Evolutionary conservation across 2,888 invertebrate species (phyloP), one percentile per base, ranked within the genome.

Genomic region (Sphinx pinastri): DNA sequence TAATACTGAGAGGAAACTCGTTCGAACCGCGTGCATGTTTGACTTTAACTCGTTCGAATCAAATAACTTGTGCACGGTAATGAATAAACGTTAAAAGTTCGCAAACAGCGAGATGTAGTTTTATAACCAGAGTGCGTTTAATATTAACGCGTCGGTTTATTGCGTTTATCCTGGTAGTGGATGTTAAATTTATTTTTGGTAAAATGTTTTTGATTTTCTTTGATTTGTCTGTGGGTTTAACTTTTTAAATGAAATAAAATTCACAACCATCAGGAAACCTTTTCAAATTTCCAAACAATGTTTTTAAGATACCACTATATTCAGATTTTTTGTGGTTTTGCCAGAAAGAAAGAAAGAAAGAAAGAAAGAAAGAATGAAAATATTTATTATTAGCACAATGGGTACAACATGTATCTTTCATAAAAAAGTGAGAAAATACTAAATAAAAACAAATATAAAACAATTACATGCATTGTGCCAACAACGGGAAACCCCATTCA

Each of bases 1-100:
- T 16, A 54, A 14, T 14, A 19, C 55, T 10, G 19, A 55, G 55
- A 55, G 55, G 4, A n/a, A 69, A 63, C 45, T 63, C 51, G 58
- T 68, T n/a, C 52, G 59, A 8, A 60, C n/a, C 38, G 47, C 68
- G 52, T 31, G 72, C 71, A 72, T 74, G 67, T 75, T 78, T 74
- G 68, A 70, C 71, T 47, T 47, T 67, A 54, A 19, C 67, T 63
- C 70, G 63, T 75, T 72, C 57, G 75, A 76, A 75, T 75, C 73
- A 73, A 76, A 77, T 77, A 75, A 75, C 72, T 71, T 68, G 16
- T 59, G 55, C n/a, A 52, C 38, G 19, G 63, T 54, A 55, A 60
- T 69, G 57, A 49, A 59, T 67, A 69, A 72, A 71, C 67, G 69
- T 70, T 63, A 73, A 52, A 69, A 69, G 63, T 69, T 31, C 8